Evolutionary conservation across 1,140 invertebrate genomes (phyloP), one percentile per base, ranked within the genome.

Genomic region (Drosophila nigromelanica): DNA sequence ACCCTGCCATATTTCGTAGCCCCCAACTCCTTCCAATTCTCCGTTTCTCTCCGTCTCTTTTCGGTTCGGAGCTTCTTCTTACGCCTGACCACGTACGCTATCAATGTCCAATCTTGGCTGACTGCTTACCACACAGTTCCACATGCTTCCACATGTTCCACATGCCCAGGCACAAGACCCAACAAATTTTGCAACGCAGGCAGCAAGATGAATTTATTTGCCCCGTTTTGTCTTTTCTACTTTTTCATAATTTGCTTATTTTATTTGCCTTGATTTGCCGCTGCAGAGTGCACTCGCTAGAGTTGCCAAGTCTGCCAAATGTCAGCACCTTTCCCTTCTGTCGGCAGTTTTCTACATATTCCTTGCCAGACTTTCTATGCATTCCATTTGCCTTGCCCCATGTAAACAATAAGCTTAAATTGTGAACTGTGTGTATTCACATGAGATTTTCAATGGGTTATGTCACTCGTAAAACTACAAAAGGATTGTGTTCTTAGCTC

Each of bases 71-170:
- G 37, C 12, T 37, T n/a, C 51, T 66, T 58, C 60, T 48, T 63
- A 72, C 60, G 77, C 54, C 78, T 78, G 79, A 75, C 79, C 79
- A 82, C 78, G 74, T 81, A 74, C 70, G 79, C 78, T 82, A 82
- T 82, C 79, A 82, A 82, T 82, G 79, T 78, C 79, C 79, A 82
- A 78, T 82, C 70, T 82, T 63, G 63, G 35, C 35, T 51, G 47
- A 61, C 61, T 72, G 27, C 47, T 55, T 71, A 37, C 52, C 30
- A 14, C 58, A 40, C 58, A 40, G 18, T 42, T 50, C 12, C 18
- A n/a, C 21, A 24, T 27, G 33, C 37, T 54, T n/a, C n/a, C n/a
- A n/a, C n/a, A n/a, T n/a, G n/a, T n/a, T n/a, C n/a, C n/a, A n/a
- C n/a, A n/a, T n/a, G n/a, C n/a, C 35, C 51, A 39, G 3, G 37